Conservation (phyloP, 2,888 invertebrate species). For the Lomographa bimaculata region DNA sequence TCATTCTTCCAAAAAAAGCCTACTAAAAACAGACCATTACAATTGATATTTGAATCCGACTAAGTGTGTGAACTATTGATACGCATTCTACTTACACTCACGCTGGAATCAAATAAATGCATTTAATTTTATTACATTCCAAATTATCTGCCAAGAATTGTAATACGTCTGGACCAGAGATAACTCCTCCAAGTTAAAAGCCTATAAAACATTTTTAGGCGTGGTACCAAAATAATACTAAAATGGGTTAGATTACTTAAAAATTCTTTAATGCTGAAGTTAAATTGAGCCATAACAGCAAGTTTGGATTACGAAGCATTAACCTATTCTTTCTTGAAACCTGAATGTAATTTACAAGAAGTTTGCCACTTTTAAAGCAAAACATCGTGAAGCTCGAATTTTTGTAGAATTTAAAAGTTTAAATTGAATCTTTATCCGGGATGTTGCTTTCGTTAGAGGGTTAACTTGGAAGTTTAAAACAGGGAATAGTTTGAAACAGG, state of each 20-base stretch:
- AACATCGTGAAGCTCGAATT: conserved; percentile 9
- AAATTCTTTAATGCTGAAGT: conserved; percentile 35
- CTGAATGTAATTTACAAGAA: conserved; percentile 3
- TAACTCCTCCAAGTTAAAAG: conserved; percentile 6
- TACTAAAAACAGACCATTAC: too few species aligned
- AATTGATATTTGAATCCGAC: too few species aligned
- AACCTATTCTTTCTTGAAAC: not conserved
- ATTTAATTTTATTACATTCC: too few species aligned
- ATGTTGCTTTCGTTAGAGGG: conserved; percentile 8
- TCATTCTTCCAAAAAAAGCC: too few species aligned
- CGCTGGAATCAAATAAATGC: too few species aligned
- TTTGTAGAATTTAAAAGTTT: conserved; percentile 21
- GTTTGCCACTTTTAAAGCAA: conserved; percentile 9
- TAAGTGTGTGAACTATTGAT: too few species aligned
- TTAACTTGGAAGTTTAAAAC: conserved; percentile 2
- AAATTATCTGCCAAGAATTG: conserved; percentile 1
- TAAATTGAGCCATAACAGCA: conserved; percentile 41
- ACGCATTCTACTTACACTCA: too few species aligned
- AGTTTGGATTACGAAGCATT: conserved; percentile 36
- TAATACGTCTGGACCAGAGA: too few species aligned
- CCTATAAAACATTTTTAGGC: conserved; percentile 15
- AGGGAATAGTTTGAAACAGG: not conserved
- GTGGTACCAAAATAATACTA: conserved; percentile 11
- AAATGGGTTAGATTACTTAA: conserved; percentile 30
- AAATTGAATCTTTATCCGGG: conserved; percentile 27